A percentile compares a stretch with the other conserved stretches of the same genome.
phyloP scores from a whole-genome alignment of 2,113 vertebrate genomes.

The Brachyhypopomus gauderio region DNA sequence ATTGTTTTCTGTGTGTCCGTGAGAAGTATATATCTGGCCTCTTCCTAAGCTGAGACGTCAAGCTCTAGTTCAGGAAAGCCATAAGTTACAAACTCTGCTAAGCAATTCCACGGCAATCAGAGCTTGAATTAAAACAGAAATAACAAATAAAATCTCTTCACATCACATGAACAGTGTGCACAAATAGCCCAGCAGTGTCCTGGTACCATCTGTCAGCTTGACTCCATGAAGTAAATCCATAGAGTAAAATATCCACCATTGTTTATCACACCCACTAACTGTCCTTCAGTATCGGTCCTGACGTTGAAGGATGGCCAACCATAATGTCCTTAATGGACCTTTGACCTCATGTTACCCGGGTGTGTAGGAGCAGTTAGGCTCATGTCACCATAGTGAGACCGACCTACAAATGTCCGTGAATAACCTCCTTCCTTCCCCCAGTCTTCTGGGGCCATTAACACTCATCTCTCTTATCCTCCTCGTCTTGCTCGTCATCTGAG shows the following conservation, averaged over 20 bases:
- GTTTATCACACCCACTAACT: conserved; percentile 48
- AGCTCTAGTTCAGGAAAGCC: background rate
- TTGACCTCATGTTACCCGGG: conserved; percentile 12
- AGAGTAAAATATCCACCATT: conserved; percentile 52
- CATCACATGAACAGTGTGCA: too few relatives aligned
- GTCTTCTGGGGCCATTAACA: background rate
- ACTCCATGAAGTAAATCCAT: too few relatives aligned
- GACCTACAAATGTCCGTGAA: background rate
- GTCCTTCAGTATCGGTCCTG: conserved; percentile 48
- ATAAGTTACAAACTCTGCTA: background rate
- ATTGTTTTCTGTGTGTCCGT: background rate
- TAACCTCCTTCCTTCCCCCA: background rate
- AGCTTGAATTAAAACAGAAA: too few relatives aligned
- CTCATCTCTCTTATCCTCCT: too few relatives aligned
- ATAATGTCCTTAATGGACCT: conserved; percentile 60
- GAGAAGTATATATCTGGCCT: too few relatives aligned
- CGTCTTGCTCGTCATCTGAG: background rate
- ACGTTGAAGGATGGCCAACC: conserved; percentile 55
- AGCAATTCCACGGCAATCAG: too few relatives aligned
- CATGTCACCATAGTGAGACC: background rate
- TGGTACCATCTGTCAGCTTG: too few relatives aligned
- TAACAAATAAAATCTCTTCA: too few relatives aligned
- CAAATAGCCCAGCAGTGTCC: too few relatives aligned
- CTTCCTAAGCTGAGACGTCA: too few relatives aligned
- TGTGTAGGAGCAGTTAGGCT: background rate